Evolutionary conservation across 2,888 invertebrate genomes (phyloP), one percentile per base, ranked within the genome.

Genomic region (Limnephilus rhombicus): DNA sequence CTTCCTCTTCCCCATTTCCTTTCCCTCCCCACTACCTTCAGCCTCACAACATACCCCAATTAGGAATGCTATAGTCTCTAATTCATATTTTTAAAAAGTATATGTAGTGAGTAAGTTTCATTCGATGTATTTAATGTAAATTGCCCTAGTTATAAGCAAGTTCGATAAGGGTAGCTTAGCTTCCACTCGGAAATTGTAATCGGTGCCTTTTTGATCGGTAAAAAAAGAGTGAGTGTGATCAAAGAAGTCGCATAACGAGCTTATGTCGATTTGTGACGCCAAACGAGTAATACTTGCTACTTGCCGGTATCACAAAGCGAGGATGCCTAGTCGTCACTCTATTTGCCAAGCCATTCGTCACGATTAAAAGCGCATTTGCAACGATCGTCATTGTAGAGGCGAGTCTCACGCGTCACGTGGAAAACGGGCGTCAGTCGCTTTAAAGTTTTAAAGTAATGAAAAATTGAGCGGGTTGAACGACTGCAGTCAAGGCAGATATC

Each of bases 361-460:
- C 82, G 31, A 82, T 82, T 82, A 82, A 82, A 82, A 82, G 31
- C 31, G 31, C 31, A 82, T 82, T 82, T 31, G 31, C 82, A 82
- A 34, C 53, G 53, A 82, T 31, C 82, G 53, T 24, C 53, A 13
- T 29, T 15, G 29, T 3, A 34, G 82, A 15, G 82, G 31, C 82
- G 31, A 15, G 85, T 85, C 85, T 81, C 81, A 81, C 31, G 81
- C 53, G 53, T 49, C n/a, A 18, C 83, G 85, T 29, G 41, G 85
- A 85, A 81, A 85, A 85, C 34, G 24, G 85, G 34, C 85, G 85
- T 37, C 85, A 34, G 11, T 85, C 24, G 24, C 37, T 85, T 87
- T 49, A 53, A 53, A 49, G 53, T 87, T 85, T 87, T 49, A 53
- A 53, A 49, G 53, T 87, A 87, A 87, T 87, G 53, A 87, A 87